Evolutionary conservation across 2,888 invertebrate genomes (phyloP).

Genomic region (Dryobota labecula): DNA sequence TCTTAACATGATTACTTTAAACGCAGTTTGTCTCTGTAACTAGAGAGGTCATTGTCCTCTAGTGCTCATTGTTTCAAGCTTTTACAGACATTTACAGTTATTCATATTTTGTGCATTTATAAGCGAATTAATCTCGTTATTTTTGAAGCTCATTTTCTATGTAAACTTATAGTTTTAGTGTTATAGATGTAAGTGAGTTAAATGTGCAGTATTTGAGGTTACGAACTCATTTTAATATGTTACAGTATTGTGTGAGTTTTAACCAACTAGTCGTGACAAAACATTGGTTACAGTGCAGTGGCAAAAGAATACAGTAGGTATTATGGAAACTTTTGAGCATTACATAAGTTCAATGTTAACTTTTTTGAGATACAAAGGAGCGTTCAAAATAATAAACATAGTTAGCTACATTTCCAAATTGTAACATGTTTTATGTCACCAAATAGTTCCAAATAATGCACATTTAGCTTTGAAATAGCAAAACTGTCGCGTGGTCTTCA

Average conservation of each 20-base stretch:
- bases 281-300: background rate
- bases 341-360: background rate
- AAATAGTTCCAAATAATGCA: slow-evolving; percentile 61
- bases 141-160: slow-evolving; percentile 68
- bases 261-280: background rate
- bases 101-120: slow-evolving; percentile 62
- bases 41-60: slow-evolving; percentile 33
- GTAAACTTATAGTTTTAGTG: slow-evolving; percentile 62
- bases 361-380: background rate
- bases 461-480: slow-evolving; percentile 52
- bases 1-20: slow-evolving; percentile 64
- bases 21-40: slow-evolving; percentile 30
- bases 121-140: slow-evolving; percentile 65
- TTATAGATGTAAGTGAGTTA: slow-evolving; percentile 47
- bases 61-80: slow-evolving; percentile 59
- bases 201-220: slow-evolving; percentile 53
- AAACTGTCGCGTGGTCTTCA: slow-evolving; percentile 74
- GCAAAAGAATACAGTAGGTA: background rate
- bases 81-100: slow-evolving; percentile 58
- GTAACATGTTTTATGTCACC: background rate
- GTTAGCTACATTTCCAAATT: background rate
- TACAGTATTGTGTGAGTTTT: slow-evolving; percentile 11
- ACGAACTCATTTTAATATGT: background rate
- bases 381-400: background rate
- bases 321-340: background rate